phyloP scores from a whole-genome alignment of 2,113 vertebrate species.

The Irena cyanogastra region DNA sequence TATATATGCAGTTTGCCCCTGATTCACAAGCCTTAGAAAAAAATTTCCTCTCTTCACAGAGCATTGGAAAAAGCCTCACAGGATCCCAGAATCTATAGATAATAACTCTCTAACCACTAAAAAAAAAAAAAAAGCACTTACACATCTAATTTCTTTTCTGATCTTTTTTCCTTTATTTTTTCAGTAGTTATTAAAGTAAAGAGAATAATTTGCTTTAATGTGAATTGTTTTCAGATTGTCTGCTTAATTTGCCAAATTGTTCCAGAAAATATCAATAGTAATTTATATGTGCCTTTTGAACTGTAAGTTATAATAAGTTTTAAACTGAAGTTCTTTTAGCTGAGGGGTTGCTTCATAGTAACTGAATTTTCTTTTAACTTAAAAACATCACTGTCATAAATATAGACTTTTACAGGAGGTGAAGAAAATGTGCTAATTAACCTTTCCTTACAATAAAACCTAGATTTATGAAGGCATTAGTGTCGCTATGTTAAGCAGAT shows the following conservation, averaged over 20 bases:
- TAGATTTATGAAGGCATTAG: constrained; percentile 20
- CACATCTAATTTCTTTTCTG: neutral
- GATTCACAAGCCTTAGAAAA: neutral
- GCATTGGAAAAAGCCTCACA: neutral
- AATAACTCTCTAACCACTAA: neutral
- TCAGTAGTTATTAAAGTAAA: neutral
- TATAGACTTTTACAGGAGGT: neutral
- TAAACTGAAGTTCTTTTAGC: neutral
- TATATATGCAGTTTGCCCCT: neutral
- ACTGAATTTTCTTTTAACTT: neutral
- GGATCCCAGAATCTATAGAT: neutral
- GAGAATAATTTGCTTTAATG: neutral
- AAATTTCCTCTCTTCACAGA: neutral
- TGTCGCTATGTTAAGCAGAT: neutral
- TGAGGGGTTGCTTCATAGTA: neutral
- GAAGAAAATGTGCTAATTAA: constrained; percentile 24
- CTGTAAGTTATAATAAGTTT: neutral
- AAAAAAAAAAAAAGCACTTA: neutral
- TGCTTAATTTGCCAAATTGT: neutral
- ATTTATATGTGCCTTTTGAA: neutral
- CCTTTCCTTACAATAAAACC: neutral
- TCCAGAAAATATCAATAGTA: neutral
- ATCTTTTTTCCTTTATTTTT: neutral
- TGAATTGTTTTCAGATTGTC: neutral
- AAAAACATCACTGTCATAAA: neutral